phyloP scores from a whole-genome alignment of 2,113 vertebrate species.

The Aphyosemion australe region DNA sequence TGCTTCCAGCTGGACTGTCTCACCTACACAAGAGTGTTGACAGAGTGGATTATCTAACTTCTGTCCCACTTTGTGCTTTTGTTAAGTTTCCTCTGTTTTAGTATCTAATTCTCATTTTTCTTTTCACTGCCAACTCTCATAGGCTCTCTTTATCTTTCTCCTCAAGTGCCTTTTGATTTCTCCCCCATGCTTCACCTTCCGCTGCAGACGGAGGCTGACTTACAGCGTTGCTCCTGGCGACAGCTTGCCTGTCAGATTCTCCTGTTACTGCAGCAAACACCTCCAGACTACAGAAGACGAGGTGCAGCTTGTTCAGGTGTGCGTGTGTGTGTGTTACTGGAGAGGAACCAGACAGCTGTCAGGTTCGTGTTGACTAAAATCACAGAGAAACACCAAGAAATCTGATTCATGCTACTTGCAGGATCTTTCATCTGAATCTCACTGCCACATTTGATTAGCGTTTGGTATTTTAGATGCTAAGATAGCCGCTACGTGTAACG shows the following conservation, averaged over 20 bases:
- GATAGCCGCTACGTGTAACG: background rate
- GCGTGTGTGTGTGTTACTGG: background rate
- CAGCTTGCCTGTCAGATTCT: constrained; percentile 18
- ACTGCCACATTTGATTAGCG: too few relatives aligned
- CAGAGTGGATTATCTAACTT: background rate
- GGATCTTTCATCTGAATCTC: background rate
- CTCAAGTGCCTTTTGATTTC: background rate
- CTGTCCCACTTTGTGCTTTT: background rate
- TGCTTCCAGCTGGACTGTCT: too few relatives aligned
- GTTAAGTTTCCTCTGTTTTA: background rate
- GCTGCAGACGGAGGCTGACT: constrained; percentile 6
- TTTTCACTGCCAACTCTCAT: background rate
- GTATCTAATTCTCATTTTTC: background rate
- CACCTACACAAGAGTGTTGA: background rate
- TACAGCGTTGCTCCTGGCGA: constrained; percentile 22
- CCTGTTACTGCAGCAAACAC: constrained; percentile 15
- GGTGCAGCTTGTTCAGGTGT: constrained; percentile 9
- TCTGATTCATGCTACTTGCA: background rate
- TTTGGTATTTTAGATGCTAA: background rate
- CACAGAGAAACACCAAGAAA: background rate
- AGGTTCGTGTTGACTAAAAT: background rate
- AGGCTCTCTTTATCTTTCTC: background rate
- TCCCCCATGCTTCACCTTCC: background rate
- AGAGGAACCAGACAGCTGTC: constrained; percentile 26
- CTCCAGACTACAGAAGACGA: constrained; percentile 8